Base-by-base conservation (phyloP, 2,797 vertebrate genomes). In the Pagetopsis macropterus region DNA sequence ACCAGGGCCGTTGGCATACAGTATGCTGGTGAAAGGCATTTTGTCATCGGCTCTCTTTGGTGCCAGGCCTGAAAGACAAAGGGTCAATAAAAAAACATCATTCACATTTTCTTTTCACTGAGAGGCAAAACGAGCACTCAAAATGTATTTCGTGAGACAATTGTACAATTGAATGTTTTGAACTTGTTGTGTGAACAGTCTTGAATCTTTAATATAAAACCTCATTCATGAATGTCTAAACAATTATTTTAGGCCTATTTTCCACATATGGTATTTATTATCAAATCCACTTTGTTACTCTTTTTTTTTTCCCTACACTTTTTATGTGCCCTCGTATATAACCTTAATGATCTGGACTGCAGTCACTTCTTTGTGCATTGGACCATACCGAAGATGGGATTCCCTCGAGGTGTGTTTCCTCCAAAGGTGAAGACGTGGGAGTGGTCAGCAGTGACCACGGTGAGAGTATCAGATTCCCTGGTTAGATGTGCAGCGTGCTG, bases 371-470 rank as follows among this genome's bases (percentile, higher is more conserved):
- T n/a, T 52, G n/a, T 44, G n/a, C 33, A n/a, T 61, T n/a, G 45
- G 69, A n/a, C 21, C 72, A 2, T 91, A 96, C 95, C 95, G 87
- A 96, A 95, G 72, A 96, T 95, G 56, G 94, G 92, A 80, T 95
- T 96, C 45, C 95, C 95, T 63, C 95, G 87, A 12, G 93, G 93
- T 10, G 95, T 96, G 76, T 93, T 95, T 1, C 95, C 95, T 9
- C 95, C 95, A 55, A 96, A 95, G 9, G 94, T 95, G 66, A 96
- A 96, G 74, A 96, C 95, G 5, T 96, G 95, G 33, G 95, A 96
- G 88, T 96, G 95, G 84, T 96, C 95, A 11, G 95, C 95, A 7
- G 95, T 96, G 64, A 96, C 94, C n/a, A 96, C 91, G 3, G 94
- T 95, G 63, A 96, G 90, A 0, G 95, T 96, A 14, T 96, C 94